Percentiles rank a stretch among this genome's conserved stretches.
Conservation (phyloP, 1,140 invertebrate genomes). For the Capitella teleta region DNA sequence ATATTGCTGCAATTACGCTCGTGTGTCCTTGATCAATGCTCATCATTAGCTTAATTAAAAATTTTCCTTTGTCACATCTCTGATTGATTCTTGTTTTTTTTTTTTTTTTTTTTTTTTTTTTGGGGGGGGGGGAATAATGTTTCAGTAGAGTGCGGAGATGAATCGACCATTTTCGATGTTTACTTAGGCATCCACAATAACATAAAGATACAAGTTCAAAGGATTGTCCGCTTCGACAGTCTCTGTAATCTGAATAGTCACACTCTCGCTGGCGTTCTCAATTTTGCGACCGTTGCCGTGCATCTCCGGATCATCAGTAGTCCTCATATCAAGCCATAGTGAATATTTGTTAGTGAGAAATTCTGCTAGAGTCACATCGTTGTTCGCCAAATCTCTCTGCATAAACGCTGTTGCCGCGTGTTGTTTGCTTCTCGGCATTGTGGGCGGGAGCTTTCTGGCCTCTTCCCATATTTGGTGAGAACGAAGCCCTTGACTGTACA, state of each 20-base stretch:
- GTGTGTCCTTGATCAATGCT: no score
- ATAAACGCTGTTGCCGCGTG: not conserved
- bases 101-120: no score
- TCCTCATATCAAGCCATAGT: not conserved
- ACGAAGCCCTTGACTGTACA: slow-evolving; percentile 15
- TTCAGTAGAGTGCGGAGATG: no score
- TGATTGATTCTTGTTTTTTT: no score
- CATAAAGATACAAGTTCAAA: not conserved
- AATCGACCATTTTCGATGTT: slow-evolving; percentile 1
- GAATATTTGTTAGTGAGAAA: not conserved
- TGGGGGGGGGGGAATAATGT: no score
- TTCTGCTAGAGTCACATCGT: not conserved
- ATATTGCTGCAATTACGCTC: no score
- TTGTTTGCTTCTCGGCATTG: no score
- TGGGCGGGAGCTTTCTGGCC: no score
- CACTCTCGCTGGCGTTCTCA: not conserved
- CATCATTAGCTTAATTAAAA: no score
- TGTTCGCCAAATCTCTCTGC: not conserved
- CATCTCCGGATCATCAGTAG: not conserved
- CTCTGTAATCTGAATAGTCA: not conserved
- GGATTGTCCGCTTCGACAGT: not conserved
- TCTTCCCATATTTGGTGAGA: no score
- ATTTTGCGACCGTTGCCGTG: not conserved
- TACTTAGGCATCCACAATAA: not conserved
- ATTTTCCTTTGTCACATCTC: no score